Evolutionary conservation across 2,113 vertebrate species (phyloP).

Genomic region (Archocentrus centrarchus): DNA sequence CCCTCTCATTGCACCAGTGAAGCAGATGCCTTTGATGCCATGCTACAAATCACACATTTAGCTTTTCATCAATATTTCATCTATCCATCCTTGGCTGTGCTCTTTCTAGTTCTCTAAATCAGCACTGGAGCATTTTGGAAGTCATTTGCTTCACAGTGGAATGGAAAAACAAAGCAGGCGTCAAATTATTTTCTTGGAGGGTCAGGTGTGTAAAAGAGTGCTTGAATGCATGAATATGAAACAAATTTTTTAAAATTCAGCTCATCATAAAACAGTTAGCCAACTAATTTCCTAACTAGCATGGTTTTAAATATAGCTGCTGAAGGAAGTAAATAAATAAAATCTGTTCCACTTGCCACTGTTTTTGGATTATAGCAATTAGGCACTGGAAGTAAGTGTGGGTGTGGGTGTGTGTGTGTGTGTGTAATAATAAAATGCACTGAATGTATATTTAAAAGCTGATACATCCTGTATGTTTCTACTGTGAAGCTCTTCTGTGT

Average conservation of each 20-base stretch:
- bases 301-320: background rate
- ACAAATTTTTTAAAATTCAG: background rate
- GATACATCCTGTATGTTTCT: no score
- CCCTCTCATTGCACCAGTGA: slow-evolving; percentile 42
- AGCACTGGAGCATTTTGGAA: slow-evolving; percentile 53
- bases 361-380: background rate
- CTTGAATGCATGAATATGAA: background rate
- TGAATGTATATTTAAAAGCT: no score
- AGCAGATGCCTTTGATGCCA: slow-evolving; percentile 72
- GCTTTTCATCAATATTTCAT: slow-evolving; percentile 85
- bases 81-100: slow-evolving; percentile 58
- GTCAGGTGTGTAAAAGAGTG: background rate
- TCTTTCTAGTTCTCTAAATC: slow-evolving; percentile 67
- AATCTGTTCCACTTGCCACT: background rate
- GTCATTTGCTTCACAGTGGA: slow-evolving; percentile 30
- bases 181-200: slow-evolving; percentile 16
- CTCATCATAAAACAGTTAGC: background rate
- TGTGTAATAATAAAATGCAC: no score
- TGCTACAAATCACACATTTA: slow-evolving; percentile 80
- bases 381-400: no score
- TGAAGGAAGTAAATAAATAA: background rate
- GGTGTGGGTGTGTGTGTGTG: no score
- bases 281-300: background rate
- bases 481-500: no score
- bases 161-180: slow-evolving; percentile 23